These are phyloP conservation scores for Phasianus colchicus DNA, from an alignment of 2,113 vertebrate species.

Conservation along the genomic window DNA sequence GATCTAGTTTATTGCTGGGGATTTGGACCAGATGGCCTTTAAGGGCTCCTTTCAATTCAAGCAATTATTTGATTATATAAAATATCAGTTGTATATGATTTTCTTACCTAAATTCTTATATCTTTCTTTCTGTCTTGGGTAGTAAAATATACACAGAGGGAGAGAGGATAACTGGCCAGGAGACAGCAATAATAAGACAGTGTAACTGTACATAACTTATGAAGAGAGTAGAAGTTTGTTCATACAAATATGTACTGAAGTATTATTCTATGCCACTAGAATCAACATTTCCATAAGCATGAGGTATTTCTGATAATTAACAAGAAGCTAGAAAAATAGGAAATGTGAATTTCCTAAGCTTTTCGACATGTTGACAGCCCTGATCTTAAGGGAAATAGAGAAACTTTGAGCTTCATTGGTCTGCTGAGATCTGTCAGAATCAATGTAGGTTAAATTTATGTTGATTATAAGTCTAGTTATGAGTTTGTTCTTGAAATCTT, in stretches of 20 bases:
- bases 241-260: neutral
- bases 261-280: neutral
- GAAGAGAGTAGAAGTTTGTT: neutral
- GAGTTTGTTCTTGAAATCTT: neutral
- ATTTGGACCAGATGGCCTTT: too few relatives aligned
- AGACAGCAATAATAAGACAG: neutral
- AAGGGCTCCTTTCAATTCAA: too few relatives aligned
- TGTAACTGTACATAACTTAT: neutral
- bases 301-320: conserved; percentile 1
- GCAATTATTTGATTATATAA: too few relatives aligned
- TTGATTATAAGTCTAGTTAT: conserved; percentile 1
- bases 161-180: neutral
- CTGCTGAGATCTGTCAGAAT: conserved; percentile 8
- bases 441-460: neutral
- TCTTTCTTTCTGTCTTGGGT: neutral
- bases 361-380: neutral
- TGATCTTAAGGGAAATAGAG: neutral
- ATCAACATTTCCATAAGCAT: neutral
- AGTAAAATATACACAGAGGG: neutral
- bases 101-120: neutral
- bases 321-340: neutral
- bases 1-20: too few relatives aligned
- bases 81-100: neutral
- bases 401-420: neutral
- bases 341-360: neutral